Conservation (phyloP, 2,888 invertebrate genomes). For the Meghimatium bilineatum region DNA sequence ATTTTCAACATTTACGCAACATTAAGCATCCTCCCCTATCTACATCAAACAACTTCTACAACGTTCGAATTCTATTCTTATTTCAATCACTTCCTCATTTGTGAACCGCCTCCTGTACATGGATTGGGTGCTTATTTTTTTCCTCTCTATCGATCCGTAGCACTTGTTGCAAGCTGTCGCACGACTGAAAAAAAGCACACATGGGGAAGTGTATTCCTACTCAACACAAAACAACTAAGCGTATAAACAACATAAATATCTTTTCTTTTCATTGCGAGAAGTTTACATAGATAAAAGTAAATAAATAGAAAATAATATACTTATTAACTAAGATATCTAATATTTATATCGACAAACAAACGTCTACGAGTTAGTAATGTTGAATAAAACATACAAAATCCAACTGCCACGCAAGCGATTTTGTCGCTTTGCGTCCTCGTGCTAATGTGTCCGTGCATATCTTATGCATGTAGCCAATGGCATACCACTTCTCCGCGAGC, state of each 20-base stretch:
- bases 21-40: too few relatives aligned
- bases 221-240: too few relatives aligned
- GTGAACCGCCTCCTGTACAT: background rate
- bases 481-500: slow-evolving; percentile 23
- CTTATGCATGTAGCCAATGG: slow-evolving; percentile 33
- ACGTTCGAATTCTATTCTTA: background rate
- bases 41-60: background rate
- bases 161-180: background rate
- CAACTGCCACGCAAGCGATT: background rate
- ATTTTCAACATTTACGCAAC: too few relatives aligned
- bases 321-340: background rate
- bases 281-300: too few relatives aligned
- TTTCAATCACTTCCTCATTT: background rate
- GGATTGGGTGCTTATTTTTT: background rate
- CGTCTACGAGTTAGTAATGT: background rate
- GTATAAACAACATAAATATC: too few relatives aligned
- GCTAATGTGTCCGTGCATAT: slow-evolving; percentile 30
- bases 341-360: background rate
- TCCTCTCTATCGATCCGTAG: background rate
- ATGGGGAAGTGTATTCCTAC: too few relatives aligned
- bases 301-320: too few relatives aligned
- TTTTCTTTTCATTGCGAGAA: too few relatives aligned
- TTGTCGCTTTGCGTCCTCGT: background rate
- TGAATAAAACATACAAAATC: too few relatives aligned
- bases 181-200: background rate